Evolutionary conservation across 2,888 invertebrate genomes (phyloP).

Genomic region (Nysson spinosus): DNA sequence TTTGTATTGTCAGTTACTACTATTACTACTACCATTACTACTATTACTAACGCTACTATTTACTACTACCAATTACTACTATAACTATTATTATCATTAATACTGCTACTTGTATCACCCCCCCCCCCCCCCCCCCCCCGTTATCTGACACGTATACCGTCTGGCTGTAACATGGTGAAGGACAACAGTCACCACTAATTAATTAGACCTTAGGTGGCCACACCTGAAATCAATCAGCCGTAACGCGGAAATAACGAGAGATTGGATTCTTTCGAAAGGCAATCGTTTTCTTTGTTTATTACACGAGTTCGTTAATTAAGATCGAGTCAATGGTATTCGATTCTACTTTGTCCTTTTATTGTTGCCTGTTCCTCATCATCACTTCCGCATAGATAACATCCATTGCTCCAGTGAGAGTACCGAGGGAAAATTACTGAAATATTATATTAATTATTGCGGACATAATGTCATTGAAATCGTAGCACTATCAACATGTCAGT

Average conservation of each 20-base stretch:
- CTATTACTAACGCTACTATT: slow-evolving; percentile 37
- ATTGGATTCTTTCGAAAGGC: slow-evolving; percentile 24
- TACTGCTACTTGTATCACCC: slow-evolving; percentile 38
- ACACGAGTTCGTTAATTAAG: too few species aligned
- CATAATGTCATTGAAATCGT: too few species aligned
- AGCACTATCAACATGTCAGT: too few species aligned
- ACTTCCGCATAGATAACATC: neutral
- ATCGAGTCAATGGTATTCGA: too few species aligned
- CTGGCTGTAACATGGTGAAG: slow-evolving; percentile 8
- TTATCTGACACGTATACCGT: slow-evolving; percentile 27
- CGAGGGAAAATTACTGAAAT: slow-evolving; percentile 16
- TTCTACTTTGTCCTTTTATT: too few species aligned
- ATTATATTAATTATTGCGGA: too few species aligned
- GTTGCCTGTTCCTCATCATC: slow-evolving; percentile 5
- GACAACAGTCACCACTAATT: slow-evolving; percentile 19
- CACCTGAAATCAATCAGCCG: neutral
- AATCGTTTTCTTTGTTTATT: slow-evolving; percentile 1
- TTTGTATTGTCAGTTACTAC: slow-evolving; percentile 49
- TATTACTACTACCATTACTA: slow-evolving; percentile 13
- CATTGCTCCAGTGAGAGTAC: slow-evolving; percentile 3
- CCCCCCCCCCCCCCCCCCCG: slow-evolving; percentile 16
- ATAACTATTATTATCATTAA: slow-evolving; percentile 32
- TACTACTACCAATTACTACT: slow-evolving; percentile 41
- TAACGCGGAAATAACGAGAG: slow-evolving; percentile 20
- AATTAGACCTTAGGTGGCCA: slow-evolving; percentile 9